phyloP scores from a whole-genome alignment of 2,797 vertebrate species.

The Synanceia verrucosa region DNA sequence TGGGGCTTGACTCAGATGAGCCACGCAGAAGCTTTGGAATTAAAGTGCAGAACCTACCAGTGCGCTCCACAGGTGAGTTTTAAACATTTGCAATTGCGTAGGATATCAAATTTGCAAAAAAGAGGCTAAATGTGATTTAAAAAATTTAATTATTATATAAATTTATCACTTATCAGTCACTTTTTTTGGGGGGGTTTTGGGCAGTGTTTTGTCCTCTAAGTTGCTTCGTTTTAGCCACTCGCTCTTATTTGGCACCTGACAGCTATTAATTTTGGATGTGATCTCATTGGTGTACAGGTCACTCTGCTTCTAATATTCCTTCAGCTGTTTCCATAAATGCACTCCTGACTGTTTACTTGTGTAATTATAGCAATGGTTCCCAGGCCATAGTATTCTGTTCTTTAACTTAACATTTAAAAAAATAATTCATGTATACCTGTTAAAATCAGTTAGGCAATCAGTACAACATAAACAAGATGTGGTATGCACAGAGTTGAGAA shows the following conservation, averaged over 20 bases:
- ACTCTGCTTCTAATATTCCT: slow-evolving; percentile 3
- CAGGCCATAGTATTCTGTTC: neutral
- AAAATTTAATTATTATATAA: neutral
- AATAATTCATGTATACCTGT: neutral
- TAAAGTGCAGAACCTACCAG: slow-evolving; percentile 98
- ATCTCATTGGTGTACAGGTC: neutral
- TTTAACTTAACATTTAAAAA: neutral
- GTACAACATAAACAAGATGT: neutral
- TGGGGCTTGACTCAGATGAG: slow-evolving; percentile 93
- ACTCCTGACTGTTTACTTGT: neutral
- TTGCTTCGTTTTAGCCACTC: neutral
- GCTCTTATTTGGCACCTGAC: neutral
- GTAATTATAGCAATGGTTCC: neutral
- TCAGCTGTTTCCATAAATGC: neutral
- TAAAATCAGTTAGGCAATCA: neutral
- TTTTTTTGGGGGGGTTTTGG: neutral
- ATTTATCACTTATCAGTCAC: neutral
- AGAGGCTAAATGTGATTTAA: neutral
- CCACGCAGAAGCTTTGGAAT: slow-evolving; percentile 98
- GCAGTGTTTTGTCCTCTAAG: neutral
- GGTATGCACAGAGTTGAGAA: neutral
- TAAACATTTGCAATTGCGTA: neutral
- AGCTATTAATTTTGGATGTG: neutral
- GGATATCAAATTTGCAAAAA: neutral
- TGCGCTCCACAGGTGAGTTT: slow-evolving; percentile 93